Conservation (phyloP, 2,113 vertebrate genomes). For the Hystrix cristata region DNA sequence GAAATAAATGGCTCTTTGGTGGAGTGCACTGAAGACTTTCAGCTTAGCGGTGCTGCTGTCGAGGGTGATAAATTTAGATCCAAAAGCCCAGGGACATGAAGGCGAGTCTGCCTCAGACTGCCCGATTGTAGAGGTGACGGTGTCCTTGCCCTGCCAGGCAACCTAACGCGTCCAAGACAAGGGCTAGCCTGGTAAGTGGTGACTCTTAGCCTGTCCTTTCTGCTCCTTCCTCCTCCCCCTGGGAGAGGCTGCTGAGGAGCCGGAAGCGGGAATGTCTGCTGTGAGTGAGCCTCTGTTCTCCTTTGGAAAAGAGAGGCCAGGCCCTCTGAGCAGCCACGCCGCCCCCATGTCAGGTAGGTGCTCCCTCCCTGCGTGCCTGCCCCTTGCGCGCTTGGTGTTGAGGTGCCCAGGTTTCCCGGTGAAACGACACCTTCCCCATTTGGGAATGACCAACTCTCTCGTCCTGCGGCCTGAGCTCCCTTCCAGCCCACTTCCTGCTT, state of each 20-base stretch:
- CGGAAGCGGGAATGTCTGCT: conserved; percentile 79
- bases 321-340: not conserved
- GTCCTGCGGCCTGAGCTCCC: not conserved
- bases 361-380: not conserved
- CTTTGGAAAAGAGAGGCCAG: conserved; percentile 47
- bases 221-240: conserved; percentile 81
- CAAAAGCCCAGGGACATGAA: not conserved
- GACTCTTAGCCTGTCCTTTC: conserved; percentile 56
- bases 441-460: conserved; percentile 15
- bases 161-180: conserved; percentile 43
- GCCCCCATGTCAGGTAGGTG: conserved; percentile 69
- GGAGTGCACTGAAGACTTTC: conserved; percentile 16
- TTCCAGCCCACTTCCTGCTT: not conserved
- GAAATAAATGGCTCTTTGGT: conserved; percentile 22
- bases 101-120: not conserved
- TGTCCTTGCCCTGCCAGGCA: conserved; percentile 50
- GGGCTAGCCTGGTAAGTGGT: conserved; percentile 66
- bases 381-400: fast-evolving
- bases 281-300: conserved; percentile 65
- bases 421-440: not conserved
- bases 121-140: conserved; percentile 60
- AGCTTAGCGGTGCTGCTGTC: not conserved
- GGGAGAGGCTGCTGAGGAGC: conserved; percentile 75
- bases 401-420: not conserved
- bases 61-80: conserved; percentile 57